phyloP scores from a whole-genome alignment of 2,888 invertebrate species.

The Clepsis dumicolana region DNA sequence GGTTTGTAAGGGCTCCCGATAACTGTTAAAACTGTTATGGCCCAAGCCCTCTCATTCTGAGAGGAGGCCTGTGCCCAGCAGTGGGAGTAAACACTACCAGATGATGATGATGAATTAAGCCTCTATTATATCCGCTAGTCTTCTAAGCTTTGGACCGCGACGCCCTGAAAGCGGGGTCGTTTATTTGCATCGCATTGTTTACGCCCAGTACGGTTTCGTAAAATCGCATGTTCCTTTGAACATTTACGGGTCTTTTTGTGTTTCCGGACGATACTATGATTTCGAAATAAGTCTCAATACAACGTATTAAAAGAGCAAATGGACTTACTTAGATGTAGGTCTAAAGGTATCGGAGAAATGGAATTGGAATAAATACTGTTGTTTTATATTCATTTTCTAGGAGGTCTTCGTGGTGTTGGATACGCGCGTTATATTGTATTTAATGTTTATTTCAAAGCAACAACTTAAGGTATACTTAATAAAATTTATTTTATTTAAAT shows the following conservation, averaged over 20 bases:
- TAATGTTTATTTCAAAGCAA: too few species aligned
- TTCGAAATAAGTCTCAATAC: slow-evolving; percentile 14
- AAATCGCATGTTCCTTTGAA: slow-evolving; percentile 36
- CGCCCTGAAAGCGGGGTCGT: slow-evolving; percentile 23
- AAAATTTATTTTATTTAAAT: too few species aligned
- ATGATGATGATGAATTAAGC: background rate
- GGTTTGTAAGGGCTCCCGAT: too few species aligned
- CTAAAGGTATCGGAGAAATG: background rate
- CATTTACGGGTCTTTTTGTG: slow-evolving; percentile 18
- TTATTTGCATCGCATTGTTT: slow-evolving; percentile 45
- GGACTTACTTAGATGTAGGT: slow-evolving; percentile 4
- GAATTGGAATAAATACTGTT: background rate
- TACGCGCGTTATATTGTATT: too few species aligned
- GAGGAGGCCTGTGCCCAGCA: too few species aligned
- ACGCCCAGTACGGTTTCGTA: slow-evolving; percentile 40
- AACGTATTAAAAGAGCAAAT: slow-evolving; percentile 1
- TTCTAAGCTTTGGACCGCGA: background rate
- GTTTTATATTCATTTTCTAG: background rate
- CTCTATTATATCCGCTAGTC: background rate
- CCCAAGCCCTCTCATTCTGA: too few species aligned
- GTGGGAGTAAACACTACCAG: too few species aligned
- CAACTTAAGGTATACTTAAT: too few species aligned
- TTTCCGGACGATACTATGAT: background rate
- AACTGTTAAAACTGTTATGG: too few species aligned
- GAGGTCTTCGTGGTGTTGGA: background rate